These are phyloP conservation scores for Apoderus coryli DNA, from an alignment of 2,888 invertebrate genomes.

Conservation along the genomic window DNA sequence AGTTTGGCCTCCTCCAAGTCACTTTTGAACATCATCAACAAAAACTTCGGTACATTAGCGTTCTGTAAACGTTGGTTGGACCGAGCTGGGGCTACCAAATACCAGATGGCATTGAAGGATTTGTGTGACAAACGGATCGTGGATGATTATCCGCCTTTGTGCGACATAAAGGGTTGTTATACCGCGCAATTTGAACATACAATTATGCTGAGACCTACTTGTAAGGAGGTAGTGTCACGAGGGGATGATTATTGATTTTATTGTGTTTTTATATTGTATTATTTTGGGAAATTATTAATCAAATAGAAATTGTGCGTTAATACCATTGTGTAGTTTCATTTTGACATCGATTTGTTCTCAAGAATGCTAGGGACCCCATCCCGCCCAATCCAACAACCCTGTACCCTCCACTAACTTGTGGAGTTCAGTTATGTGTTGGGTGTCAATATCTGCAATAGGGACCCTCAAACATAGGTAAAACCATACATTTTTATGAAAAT, in stretches of 20 bases:
- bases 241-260: conserved; percentile 85
- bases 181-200: conserved; percentile 99
- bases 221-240: conserved; percentile 95
- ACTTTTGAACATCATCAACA: conserved; percentile 82
- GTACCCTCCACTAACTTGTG: no score
- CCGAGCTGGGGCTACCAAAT: conserved; percentile 89
- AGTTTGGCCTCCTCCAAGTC: conserved; percentile 87
- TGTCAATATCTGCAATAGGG: no score
- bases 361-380: no score
- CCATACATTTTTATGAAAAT: no score
- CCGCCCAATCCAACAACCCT: no score
- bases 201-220: conserved; percentile 89
- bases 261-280: no score
- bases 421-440: no score
- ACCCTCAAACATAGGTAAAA: no score
- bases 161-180: conserved; percentile 93
- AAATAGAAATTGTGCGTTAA: no score
- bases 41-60: conserved; percentile 93
- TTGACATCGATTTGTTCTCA: no score
- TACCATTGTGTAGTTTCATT: no score
- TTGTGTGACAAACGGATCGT: conserved; percentile 95
- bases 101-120: conserved; percentile 97
- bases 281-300: no score
- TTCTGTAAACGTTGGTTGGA: conserved; percentile 99
- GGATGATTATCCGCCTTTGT: conserved; percentile 96